Base-by-base conservation (phyloP, 1,140 invertebrate species). In the Probaryconus sp. region DNA sequence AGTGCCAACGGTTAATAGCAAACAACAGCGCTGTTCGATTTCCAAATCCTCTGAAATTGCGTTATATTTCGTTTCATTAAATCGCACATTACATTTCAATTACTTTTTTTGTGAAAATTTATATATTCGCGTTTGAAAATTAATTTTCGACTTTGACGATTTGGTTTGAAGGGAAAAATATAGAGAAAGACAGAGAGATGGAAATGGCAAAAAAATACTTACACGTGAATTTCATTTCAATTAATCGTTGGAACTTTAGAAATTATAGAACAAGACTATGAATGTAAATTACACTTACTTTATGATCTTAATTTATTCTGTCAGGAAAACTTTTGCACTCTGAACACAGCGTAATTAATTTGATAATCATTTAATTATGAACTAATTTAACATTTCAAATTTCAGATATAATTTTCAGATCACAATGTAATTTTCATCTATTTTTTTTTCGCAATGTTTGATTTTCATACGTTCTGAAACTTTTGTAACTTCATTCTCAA, bases 361-460 rank as follows among this genome's bases (percentile, higher is more conserved):
- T 69, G 47, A 69, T 69, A 61, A 69, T 61, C 65, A 69, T 61
- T 69, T 61, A 51, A 69, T 69, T 69, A 69, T 69, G 65, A 69
- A 60, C 65, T 61, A 69, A 69, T 69, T 61, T 69, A 69, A 69
- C 47, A 55, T 53, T 60, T 69, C 55, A 69, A 53, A 43, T 60
- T 69, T 69, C 48, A 69, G 53, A 60, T 55, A 53, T 38, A 31
- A 47, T 53, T 60, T 53, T 60, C n/a, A n/a, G n/a, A n/a, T n/a
- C n/a, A n/a, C n/a, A n/a, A n/a, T n/a, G n/a, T n/a, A n/a, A n/a
- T n/a, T n/a, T n/a, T n/a, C n/a, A n/a, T n/a, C n/a, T n/a, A n/a
- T n/a, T n/a, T n/a, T n/a, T n/a, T n/a, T n/a, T n/a, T n/a, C n/a
- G n/a, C n/a, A n/a, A n/a, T n/a, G n/a, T n/a, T n/a, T n/a, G n/a